phyloP scores from a whole-genome alignment of 2,113 vertebrate genomes.

The Epinephelus cyanopodus region DNA sequence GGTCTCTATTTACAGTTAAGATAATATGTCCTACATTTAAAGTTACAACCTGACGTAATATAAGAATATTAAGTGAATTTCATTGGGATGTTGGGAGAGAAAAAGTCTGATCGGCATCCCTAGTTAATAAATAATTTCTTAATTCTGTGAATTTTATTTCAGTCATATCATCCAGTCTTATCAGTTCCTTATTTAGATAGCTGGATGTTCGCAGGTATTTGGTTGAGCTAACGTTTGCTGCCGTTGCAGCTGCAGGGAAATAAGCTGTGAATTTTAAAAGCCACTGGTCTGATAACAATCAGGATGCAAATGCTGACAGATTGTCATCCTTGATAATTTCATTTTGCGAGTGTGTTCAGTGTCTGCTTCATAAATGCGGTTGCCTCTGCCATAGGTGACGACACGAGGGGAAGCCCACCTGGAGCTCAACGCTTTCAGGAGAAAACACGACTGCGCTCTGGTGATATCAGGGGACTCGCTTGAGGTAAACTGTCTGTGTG shows the following conservation, averaged over 20 bases:
- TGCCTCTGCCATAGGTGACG: slow-evolving; percentile 86
- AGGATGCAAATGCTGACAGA: slow-evolving; percentile 26
- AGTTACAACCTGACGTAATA: neutral
- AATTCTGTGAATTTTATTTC: neutral
- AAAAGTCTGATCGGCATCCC: neutral
- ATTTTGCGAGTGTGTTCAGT: neutral
- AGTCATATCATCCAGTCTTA: neutral
- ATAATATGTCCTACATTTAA: neutral
- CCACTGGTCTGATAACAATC: slow-evolving; percentile 54
- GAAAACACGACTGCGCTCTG: slow-evolving; percentile 96
- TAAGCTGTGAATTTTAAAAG: slow-evolving; percentile 7
- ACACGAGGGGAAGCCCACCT: slow-evolving; percentile 96
- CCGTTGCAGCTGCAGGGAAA: slow-evolving; percentile 36
- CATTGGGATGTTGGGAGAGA: neutral
- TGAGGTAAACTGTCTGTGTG: slow-evolving; percentile 84
- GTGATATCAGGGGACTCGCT: slow-evolving; percentile 97
- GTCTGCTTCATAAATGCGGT: slow-evolving; percentile 49
- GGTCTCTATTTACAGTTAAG: too few relatives aligned
- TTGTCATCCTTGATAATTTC: slow-evolving; percentile 24
- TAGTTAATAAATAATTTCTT: neutral
- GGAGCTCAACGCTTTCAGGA: slow-evolving; percentile 95
- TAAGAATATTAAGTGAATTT: neutral
- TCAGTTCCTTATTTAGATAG: neutral
- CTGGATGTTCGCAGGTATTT: neutral
- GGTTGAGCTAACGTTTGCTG: neutral